A percentile compares a stretch with the other conserved stretches of the same genome.
These are phyloP conservation scores for Pseudoatta argentina DNA, from an alignment of 1,140 invertebrate species.

Conservation along the genomic window DNA sequence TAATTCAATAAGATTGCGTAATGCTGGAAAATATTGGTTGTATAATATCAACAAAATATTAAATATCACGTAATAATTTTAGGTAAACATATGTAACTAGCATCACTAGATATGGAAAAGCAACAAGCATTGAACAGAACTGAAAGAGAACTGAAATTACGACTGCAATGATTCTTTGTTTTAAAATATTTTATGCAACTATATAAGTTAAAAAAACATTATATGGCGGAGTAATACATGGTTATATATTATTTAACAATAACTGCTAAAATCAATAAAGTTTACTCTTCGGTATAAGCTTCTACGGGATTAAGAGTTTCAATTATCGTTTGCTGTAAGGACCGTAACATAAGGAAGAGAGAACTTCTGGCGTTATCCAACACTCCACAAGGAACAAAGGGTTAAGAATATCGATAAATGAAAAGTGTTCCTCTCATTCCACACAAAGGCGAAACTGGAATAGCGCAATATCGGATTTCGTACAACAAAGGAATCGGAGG, in stretches of 20 bases:
- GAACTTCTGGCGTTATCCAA: constrained; percentile 16
- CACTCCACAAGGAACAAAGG: constrained; percentile 13
- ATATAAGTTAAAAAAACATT: constrained; percentile 17
- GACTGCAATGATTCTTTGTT: not conserved
- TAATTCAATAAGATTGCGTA: not conserved
- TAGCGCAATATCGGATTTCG: constrained; percentile 54
- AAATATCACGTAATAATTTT: not conserved
- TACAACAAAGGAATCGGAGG: constrained; percentile 22
- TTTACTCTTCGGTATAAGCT: not conserved
- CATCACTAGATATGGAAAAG: not conserved
- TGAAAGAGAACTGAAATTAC: not conserved
- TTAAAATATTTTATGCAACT: not conserved
- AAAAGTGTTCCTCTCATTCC: constrained; percentile 15
- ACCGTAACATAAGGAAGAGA: not conserved
- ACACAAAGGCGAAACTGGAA: constrained; percentile 27
- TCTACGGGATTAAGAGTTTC: constrained; percentile 5
- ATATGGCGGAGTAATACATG: not conserved
- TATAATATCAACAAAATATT: not conserved
- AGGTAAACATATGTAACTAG: not conserved
- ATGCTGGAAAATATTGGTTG: not conserved
- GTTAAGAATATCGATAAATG: constrained; percentile 57
- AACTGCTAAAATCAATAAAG: not conserved
- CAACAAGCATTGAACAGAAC: not conserved
- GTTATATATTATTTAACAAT: constrained; percentile 12
- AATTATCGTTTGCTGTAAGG: constrained; percentile 4